Evolutionary conservation across 1,140 invertebrate species (phyloP), one percentile per base, ranked within the genome.

Genomic region (Rhyacophila brunnea): DNA sequence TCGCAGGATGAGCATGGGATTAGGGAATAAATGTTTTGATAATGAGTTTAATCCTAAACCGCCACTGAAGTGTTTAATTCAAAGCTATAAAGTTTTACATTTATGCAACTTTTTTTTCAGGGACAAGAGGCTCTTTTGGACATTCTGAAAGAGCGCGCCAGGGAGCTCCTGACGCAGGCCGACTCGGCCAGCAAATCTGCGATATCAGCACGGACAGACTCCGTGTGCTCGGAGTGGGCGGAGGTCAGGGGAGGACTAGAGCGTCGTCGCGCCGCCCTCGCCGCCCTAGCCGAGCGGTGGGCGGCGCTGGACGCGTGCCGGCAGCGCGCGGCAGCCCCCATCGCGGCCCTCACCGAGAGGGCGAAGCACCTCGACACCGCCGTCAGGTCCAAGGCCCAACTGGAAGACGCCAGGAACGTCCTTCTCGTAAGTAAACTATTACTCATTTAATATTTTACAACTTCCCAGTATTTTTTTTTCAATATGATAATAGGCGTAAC

Each of bases 201-300:
- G 4, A 74, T 78, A 20, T 72, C 76, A 57, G 70, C 72, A 20
- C 69, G 68, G 35, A 72, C 71, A 52, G 66, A 71, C 36, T 71
- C 82, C 18, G 82, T 92, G 6, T 86, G 84, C 47, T 78, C 85
- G 15, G 81, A 87, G 65, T 96, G 93, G 93, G 83, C 82, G 49
- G 78, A 87, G 11, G 73, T 91, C 1, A 81, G 92, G 17, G 85
- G 68, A 74, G 93, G 67, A 88, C 89, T 63, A 76, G 36, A 85
- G 83, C 70, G 87, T 85, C 68, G 83, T 77, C 62, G 77, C 0
- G 68, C 70, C 5, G 67, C 71, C 20, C 60, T 77, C 44, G 71
- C 73, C 0, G 72, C 82, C 32, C 82, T 92, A 10, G 87, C 85
- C 47, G 79, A 85, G 19, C 81, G 87, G 64, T 96, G 93, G 93